Conservation (phyloP, 2,113 vertebrate genomes). For the Murina feae region DNA sequence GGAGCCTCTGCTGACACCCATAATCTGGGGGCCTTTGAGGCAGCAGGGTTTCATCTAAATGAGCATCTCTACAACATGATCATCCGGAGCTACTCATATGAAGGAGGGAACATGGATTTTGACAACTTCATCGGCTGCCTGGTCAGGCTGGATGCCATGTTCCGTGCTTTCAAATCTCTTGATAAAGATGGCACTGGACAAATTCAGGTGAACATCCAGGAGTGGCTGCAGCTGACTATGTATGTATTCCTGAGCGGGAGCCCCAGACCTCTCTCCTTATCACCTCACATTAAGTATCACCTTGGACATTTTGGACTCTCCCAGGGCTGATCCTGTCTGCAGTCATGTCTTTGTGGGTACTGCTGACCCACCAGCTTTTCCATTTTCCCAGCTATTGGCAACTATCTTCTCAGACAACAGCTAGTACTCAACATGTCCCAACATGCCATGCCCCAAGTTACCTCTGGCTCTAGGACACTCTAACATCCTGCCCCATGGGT, state of each 20-base stretch:
- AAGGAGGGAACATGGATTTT: slow-evolving; percentile 90
- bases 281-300: background rate
- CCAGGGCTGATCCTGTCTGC: background rate
- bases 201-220: slow-evolving; percentile 90
- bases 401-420: background rate
- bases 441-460: background rate
- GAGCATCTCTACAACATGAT: slow-evolving; percentile 87
- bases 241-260: slow-evolving; percentile 65
- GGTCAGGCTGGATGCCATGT: slow-evolving; percentile 93
- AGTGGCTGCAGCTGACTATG: slow-evolving; percentile 79
- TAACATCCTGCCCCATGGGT: background rate
- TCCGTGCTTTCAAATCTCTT: slow-evolving; percentile 92
- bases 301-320: background rate
- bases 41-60: slow-evolving; percentile 89
- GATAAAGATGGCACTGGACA: slow-evolving; percentile 88
- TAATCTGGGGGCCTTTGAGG: no score
- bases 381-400: background rate
- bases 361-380: background rate
- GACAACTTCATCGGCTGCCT: slow-evolving; percentile 95
- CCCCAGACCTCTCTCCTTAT: background rate
- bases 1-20: no score
- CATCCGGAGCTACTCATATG: slow-evolving; percentile 89
- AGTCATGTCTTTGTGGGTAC: background rate
- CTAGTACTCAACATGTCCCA: background rate
- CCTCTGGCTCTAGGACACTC: background rate